Conservation (phyloP, 2,888 invertebrate genomes). For the Taenaris catops region DNA sequence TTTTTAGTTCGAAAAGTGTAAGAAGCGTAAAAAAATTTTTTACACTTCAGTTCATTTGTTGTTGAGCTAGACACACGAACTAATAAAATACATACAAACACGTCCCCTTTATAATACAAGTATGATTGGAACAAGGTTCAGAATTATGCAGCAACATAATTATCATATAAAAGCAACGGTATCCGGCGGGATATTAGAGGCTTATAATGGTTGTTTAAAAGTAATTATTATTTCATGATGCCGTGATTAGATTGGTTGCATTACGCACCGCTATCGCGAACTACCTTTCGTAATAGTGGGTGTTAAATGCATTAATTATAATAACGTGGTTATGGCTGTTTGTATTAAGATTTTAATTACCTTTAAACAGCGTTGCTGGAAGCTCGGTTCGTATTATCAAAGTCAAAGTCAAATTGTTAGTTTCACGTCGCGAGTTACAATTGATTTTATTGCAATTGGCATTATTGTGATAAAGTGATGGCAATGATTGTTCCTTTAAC, state of each 20-base stretch:
- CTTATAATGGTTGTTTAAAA: conserved; percentile 25
- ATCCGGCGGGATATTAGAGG: conserved; percentile 20
- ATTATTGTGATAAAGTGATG: too few relatives aligned
- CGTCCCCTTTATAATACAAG: too few relatives aligned
- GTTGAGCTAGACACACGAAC: too few relatives aligned
- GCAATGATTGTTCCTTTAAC: too few relatives aligned
- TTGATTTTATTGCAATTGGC: too few relatives aligned
- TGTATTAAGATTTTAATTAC: conserved; percentile 1
- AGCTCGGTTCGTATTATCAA: too few relatives aligned
- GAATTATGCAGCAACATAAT: conserved; percentile 18
- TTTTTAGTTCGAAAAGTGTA: too few relatives aligned
- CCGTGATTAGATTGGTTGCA: conserved; percentile 23
- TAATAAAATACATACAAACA: too few relatives aligned
- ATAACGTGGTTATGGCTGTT: background rate
- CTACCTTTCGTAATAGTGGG: conserved; percentile 15
- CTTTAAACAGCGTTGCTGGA: conserved; percentile 5
- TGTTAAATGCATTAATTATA: conserved; percentile 12
- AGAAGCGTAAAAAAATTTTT: too few relatives aligned
- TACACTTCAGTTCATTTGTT: too few relatives aligned
- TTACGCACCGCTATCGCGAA: conserved; percentile 17
- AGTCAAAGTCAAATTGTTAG: too few relatives aligned
- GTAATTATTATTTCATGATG: conserved; percentile 24
- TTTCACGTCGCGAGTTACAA: too few relatives aligned
- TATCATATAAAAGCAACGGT: conserved; percentile 15
- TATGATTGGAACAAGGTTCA: conserved; percentile 39